Percentiles rank a stretch among this genome's conserved stretches.
These are phyloP conservation scores for Aricia artaxerxes DNA, from an alignment of 2,888 invertebrate species.

Conservation along the genomic window DNA sequence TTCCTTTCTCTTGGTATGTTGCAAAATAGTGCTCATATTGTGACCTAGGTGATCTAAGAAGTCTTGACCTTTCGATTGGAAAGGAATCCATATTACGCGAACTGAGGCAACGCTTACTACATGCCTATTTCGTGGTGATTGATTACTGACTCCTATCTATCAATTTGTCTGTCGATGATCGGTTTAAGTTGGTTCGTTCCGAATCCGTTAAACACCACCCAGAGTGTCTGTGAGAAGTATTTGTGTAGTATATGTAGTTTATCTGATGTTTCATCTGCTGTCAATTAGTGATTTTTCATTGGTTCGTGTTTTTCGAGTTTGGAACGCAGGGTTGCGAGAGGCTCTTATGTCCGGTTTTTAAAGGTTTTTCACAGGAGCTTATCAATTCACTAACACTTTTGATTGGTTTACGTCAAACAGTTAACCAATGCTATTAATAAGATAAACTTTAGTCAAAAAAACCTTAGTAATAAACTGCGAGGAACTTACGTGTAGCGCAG, in stretches of 20 bases:
- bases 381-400: not conserved
- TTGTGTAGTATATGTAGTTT: no score
- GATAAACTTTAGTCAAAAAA: not conserved
- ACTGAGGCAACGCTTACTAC: not conserved
- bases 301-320: no score
- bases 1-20: conserved; percentile 28
- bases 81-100: conserved; percentile 28
- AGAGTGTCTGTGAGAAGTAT: no score
- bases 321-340: no score
- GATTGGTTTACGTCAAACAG: no score
- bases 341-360: not conserved
- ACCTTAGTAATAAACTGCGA: not conserved
- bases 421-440: not conserved
- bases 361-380: not conserved
- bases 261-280: no score
- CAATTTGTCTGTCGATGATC: not conserved
- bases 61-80: conserved; percentile 26
- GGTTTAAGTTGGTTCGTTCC: not conserved
- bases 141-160: not conserved
- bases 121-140: not conserved
- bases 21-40: conserved; percentile 14
- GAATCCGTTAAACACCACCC: no score
- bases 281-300: no score
- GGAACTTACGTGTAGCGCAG: conserved; percentile 91
- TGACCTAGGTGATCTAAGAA: conserved; percentile 26